Evolutionary conservation across 2,888 invertebrate species (phyloP).

Genomic region (Amphipyra berbera): DNA sequence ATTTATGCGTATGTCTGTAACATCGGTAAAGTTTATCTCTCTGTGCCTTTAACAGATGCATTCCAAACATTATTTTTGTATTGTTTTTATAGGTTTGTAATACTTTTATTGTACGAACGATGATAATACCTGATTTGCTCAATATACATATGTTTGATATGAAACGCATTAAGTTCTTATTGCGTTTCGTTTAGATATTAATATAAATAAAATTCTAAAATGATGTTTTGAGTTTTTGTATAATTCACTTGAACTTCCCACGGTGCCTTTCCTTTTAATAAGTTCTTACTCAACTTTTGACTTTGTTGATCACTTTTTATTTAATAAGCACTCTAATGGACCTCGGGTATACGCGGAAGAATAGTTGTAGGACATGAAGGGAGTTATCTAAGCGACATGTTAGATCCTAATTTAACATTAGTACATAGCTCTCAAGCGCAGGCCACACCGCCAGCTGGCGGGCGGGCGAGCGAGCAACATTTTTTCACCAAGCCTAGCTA

Average conservation of each 20-base stretch:
- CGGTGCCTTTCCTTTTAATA: not conserved
- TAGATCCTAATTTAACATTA: no score
- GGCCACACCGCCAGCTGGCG: no score
- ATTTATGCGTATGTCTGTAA: conserved; percentile 12
- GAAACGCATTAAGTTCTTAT: conserved; percentile 47
- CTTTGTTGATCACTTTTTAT: no score
- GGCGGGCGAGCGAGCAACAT: no score
- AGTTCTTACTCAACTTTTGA: not conserved
- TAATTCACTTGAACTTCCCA: not conserved
- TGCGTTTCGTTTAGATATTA: conserved; percentile 40
- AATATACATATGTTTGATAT: conserved; percentile 60
- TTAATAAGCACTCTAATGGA: no score
- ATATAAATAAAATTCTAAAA: conserved; percentile 40
- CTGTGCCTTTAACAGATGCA: conserved; percentile 63
- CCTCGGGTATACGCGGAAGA: no score
- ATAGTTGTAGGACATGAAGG: no score
- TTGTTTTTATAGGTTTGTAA: conserved; percentile 54
- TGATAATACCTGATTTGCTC: conserved; percentile 73
- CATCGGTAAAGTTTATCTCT: conserved; percentile 19
- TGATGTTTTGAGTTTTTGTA: not conserved
- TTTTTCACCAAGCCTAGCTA: no score
- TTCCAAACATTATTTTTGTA: conserved; percentile 63
- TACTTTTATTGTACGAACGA: conserved; percentile 50
- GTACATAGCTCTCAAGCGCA: no score
- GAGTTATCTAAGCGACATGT: no score